Conservation (phyloP, 2,113 vertebrate genomes). For the Vidua macroura region DNA sequence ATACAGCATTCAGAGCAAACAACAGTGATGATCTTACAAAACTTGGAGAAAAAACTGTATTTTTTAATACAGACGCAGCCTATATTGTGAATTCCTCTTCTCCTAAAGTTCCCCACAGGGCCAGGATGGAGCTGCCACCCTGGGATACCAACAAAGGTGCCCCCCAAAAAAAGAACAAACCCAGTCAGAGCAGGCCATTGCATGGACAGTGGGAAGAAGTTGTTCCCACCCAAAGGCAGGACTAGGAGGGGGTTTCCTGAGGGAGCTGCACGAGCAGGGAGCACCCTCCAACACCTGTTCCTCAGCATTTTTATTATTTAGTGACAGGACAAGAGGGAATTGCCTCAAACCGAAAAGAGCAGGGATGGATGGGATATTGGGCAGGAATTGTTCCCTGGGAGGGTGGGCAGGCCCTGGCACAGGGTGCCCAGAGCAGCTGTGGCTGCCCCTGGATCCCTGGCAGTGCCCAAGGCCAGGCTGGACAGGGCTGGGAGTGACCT, state of each 20-base stretch:
- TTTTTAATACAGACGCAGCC: neutral
- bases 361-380: neutral
- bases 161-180: neutral
- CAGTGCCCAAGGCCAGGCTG: neutral
- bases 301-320: neutral
- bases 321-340: neutral
- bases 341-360: too few relatives aligned
- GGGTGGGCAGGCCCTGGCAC: neutral
- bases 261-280: neutral
- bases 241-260: accelerated
- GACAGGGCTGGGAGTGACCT: neutral
- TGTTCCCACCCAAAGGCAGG: neutral
- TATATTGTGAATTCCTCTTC: neutral
- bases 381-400: neutral
- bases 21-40: neutral
- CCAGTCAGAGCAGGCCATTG: neutral
- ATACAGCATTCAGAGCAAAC: neutral
- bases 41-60: neutral
- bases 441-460: neutral
- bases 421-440: neutral
- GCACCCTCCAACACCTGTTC: neutral
- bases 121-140: neutral
- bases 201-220: neutral
- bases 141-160: neutral
- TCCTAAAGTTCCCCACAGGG: neutral